Evolutionary conservation across 2,797 vertebrate species (phyloP).

Genomic region (Novumbra hubbsi): DNA sequence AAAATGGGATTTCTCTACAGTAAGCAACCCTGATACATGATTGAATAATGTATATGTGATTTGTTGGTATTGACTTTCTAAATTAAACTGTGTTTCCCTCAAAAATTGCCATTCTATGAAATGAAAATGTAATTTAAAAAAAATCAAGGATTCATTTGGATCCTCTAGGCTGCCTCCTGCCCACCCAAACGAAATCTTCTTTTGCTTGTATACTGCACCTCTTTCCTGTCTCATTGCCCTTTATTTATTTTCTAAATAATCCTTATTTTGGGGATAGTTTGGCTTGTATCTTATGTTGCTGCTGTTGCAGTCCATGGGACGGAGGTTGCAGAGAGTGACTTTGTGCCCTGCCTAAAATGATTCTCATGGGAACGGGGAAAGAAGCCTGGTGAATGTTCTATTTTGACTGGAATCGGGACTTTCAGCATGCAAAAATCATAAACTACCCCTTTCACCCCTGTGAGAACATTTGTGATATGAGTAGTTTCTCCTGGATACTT

Average conservation of each 20-base stretch:
- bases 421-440: constrained; percentile 35
- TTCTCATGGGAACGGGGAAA: constrained; percentile 69
- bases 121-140: too few species aligned
- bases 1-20: not conserved
- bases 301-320: constrained; percentile 32
- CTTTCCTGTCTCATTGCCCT: not conserved
- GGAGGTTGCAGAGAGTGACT: constrained; percentile 44
- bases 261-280: constrained; percentile 51
- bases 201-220: not conserved
- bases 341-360: constrained; percentile 56
- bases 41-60: too few species aligned
- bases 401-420: constrained; percentile 19
- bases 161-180: too few species aligned
- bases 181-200: not conserved
- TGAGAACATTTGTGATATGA: constrained; percentile 24
- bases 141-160: too few species aligned
- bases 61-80: too few species aligned
- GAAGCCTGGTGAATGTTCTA: constrained; percentile 24
- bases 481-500: not conserved
- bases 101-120: too few species aligned
- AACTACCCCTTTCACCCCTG: constrained; percentile 48
- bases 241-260: constrained; percentile 48
- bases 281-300: constrained; percentile 23
- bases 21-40: not conserved
- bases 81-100: too few species aligned